Conservation (phyloP, 2,113 vertebrate species). For the Amphiprion percula region DNA sequence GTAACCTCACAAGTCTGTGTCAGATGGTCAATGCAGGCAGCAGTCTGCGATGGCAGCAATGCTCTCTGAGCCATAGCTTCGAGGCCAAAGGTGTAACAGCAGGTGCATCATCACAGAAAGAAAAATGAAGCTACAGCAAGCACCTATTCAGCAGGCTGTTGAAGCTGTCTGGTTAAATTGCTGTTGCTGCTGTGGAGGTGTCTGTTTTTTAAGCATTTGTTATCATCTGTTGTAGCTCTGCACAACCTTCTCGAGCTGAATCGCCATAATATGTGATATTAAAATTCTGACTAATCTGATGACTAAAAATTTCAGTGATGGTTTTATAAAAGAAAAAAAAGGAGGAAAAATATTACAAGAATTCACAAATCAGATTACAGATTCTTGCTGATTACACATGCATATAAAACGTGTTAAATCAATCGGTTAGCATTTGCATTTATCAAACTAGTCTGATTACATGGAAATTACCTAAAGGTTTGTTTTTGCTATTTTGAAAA, state of each 20-base stretch:
- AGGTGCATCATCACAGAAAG: conserved; percentile 50
- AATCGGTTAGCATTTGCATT: conserved; percentile 35
- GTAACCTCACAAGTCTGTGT: conserved; percentile 67
- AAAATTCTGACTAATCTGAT: not conserved
- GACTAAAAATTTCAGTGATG: conserved; percentile 1
- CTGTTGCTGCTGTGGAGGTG: not conserved
- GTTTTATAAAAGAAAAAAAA: not conserved
- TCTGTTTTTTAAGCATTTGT: conserved; percentile 8
- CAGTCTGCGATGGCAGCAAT: conserved; percentile 34
- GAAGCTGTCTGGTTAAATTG: conserved; percentile 23
- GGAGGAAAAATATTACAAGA: conserved; percentile 3
- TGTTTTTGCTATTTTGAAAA: conserved; percentile 4
- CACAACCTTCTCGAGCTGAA: not conserved
- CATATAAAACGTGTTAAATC: conserved; percentile 36
- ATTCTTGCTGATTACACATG: conserved; percentile 34
- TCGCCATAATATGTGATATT: not conserved
- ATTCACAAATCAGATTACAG: conserved; percentile 32
- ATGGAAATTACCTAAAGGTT: conserved; percentile 22
- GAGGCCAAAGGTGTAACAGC: conserved; percentile 70
- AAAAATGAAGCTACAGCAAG: conserved; percentile 58
- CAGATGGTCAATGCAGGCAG: conserved; percentile 39
- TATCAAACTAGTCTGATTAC: conserved; percentile 39
- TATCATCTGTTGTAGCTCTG: not conserved
- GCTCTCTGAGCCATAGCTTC: conserved; percentile 57
- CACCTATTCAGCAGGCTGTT: conserved; percentile 36